A percentile compares a stretch with the other conserved stretches of the same genome.
Conservation (phyloP, 2,797 vertebrate species). For the Apogon talboti region DNA sequence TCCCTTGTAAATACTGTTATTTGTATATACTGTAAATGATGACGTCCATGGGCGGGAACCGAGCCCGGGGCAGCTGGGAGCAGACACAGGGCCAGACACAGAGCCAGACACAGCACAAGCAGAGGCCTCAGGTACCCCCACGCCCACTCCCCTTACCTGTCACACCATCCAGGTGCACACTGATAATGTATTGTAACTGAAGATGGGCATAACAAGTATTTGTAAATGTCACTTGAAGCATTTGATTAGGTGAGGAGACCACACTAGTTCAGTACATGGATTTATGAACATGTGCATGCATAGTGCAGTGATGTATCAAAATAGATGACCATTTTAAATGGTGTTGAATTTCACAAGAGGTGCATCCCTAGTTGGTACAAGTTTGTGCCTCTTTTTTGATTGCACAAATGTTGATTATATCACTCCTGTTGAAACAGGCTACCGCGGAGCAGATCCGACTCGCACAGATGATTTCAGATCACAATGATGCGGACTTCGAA, state of each 20-base stretch:
- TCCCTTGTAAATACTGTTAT: conserved; percentile 99
- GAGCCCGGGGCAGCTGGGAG: conserved; percentile 97
- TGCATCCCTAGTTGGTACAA: not conserved
- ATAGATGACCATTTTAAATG: too few relatives aligned
- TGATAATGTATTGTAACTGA: conserved; percentile 6
- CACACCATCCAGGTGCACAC: conserved; percentile 5
- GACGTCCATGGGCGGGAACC: conserved; percentile 98
- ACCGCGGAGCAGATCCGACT: conserved; percentile 99
- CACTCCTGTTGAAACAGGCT: conserved; percentile 81
- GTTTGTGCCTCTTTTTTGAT: conserved; percentile 10
- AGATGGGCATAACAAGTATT: not conserved
- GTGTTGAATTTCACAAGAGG: not conserved
- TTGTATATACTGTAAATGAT: conserved; percentile 99
- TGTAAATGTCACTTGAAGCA: not conserved
- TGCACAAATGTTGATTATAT: conserved; percentile 15
- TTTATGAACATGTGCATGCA: too few relatives aligned
- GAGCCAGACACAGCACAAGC: conserved; percentile 96
- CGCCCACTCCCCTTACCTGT: conserved; percentile 19
- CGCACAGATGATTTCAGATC: conserved; percentile 99
- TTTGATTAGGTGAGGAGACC: not conserved
- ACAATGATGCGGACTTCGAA: conserved; percentile 99
- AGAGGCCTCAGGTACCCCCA: conserved; percentile 86
- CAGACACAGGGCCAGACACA: conserved; percentile 98
- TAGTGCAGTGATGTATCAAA: too few relatives aligned
- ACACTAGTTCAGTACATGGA: too few relatives aligned